Conservation (phyloP, 2,113 vertebrate genomes). For the Trachemys scripta region DNA sequence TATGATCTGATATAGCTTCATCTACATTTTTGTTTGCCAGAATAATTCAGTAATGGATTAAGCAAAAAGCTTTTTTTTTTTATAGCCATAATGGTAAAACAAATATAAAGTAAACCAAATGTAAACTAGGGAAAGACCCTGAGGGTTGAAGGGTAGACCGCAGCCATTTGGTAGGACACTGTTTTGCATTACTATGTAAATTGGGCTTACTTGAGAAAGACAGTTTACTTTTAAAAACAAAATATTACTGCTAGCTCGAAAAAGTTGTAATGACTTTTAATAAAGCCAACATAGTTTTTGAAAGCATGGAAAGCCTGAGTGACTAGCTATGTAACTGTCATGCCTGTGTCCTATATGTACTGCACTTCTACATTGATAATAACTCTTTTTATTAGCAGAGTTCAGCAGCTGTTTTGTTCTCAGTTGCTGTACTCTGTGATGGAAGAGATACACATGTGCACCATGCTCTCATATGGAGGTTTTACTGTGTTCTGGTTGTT, state of each 20-base stretch:
- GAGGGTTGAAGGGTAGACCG: not conserved
- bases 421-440: not conserved
- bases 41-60: conserved; percentile 47
- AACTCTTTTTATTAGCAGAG: not conserved
- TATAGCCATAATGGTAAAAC: not conserved
- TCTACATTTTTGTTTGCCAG: conserved; percentile 33
- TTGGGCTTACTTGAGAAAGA: not conserved
- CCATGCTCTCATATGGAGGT: not conserved
- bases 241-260: not conserved
- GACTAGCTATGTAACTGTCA: not conserved
- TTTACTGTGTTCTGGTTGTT: not conserved
- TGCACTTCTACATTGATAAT: too few species aligned
- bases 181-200: not conserved
- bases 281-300: not conserved
- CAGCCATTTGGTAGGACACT: not conserved
- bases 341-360: not conserved
- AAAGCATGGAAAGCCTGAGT: not conserved
- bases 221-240: not conserved
- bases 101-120: conserved; percentile 3
- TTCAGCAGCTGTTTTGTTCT: not conserved
- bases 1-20: conserved; percentile 50
- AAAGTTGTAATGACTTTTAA: not conserved
- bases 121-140: not conserved
- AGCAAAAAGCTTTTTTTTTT: conserved; percentile 57
- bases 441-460: not conserved